Evolutionary conservation across 2,888 invertebrate genomes (phyloP).

Genomic region (Apeira syringaria): DNA sequence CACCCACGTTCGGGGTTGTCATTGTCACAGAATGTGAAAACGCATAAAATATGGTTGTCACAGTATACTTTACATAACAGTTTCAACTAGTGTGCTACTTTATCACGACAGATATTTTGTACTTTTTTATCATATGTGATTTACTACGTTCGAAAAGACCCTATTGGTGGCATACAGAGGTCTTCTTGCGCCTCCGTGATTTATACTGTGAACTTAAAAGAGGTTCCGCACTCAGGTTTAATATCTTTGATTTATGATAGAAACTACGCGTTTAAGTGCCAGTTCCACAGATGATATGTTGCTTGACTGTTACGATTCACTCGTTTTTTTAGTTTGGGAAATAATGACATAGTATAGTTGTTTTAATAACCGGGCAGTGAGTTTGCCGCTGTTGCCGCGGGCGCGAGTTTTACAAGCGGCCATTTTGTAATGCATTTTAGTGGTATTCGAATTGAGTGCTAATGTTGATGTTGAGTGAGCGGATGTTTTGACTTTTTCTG

Average conservation of each 20-base stretch:
- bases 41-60: neutral
- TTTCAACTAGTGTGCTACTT: constrained; percentile 25
- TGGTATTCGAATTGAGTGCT: constrained; percentile 45
- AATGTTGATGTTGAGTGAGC: constrained; percentile 38
- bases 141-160: constrained; percentile 65
- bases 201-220: constrained; percentile 82
- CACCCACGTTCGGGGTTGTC: no score
- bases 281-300: constrained; percentile 77
- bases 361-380: constrained; percentile 70
- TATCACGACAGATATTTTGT: constrained; percentile 40
- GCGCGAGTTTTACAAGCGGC: constrained; percentile 68
- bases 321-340: constrained; percentile 68
- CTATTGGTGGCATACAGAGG: constrained; percentile 70
- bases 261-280: constrained; percentile 79
- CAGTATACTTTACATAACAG: constrained; percentile 3
- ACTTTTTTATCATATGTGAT: constrained; percentile 63
- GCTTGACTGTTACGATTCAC: constrained; percentile 74
- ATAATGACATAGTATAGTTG: constrained; percentile 77
- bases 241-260: constrained; percentile 84
- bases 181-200: constrained; percentile 75
- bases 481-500: constrained; percentile 23
- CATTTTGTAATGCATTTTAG: constrained; percentile 63
- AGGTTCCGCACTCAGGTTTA: constrained; percentile 81
- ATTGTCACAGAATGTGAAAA: no score
- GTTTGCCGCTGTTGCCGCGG: constrained; percentile 57